Base-by-base conservation (phyloP, 1,140 invertebrate genomes). In the Formica exsecta region DNA sequence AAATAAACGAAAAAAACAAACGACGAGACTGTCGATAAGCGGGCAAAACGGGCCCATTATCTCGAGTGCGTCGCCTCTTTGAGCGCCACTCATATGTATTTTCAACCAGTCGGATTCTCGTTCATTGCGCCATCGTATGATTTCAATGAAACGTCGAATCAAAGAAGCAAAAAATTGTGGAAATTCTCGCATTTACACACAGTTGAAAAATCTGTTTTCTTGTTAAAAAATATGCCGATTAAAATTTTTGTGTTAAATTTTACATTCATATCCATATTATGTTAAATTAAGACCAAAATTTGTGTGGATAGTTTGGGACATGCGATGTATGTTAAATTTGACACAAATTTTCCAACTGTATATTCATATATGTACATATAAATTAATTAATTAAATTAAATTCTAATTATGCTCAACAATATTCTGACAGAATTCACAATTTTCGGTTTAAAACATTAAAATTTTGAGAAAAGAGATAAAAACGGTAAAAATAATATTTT, bases 11-110 rank as follows among this genome's bases (percentile, higher is more conserved):
- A 68, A 57, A 36, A 80, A 68, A 68, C 54, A 70, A 80, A 80
- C 76, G 76, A 80, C 25, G 32, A 32, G 76, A 22, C 44, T 13
- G 64, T 80, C 44, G 76, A 70, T 54, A 65, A 54, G 13, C 64
- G 64, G 44, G 44, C 76, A 62, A 83, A 74, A 74, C 36, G 66
- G 54, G n/a, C 66, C 68, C 79, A 83, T 83, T 83, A 83, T 73
- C 29, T 83, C 38, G 29, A 73, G 68, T 73, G 54, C 44, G 68
- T 74, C 68, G n/a, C 41, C 54, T 74, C 54, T 62, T 38, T 22
- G 11, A 73, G 41, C 41, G 41, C 32, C 3, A 59, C 38, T 73
- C 41, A 7, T 16, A 11, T 48, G 51, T 44, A 59, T 61, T 70
- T 73, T 19, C 79, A 54, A 38, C 36, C 77, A 66, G 9, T 65